Conservation (phyloP, 2,888 invertebrate genomes). For the Germaria angustata region DNA sequence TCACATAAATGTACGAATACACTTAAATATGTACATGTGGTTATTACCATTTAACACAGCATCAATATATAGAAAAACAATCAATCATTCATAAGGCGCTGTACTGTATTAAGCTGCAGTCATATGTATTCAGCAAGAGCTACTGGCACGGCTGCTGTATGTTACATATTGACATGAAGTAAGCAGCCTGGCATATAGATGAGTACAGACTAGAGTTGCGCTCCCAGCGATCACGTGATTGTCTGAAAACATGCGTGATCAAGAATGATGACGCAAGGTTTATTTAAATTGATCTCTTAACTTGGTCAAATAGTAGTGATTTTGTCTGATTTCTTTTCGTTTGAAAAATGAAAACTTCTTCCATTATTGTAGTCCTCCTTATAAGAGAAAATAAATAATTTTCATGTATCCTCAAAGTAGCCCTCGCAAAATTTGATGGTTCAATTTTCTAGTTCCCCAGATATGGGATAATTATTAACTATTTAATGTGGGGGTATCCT, state of each 20-base stretch:
- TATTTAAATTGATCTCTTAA: too few relatives aligned
- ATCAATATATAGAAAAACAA: constrained; percentile 50
- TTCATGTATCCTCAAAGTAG: too few relatives aligned
- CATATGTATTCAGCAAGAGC: constrained; percentile 20
- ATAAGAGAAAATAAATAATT: too few relatives aligned
- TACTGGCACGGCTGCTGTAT: constrained; percentile 25
- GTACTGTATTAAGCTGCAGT: constrained; percentile 7
- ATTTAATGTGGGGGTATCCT: too few relatives aligned
- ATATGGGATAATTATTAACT: too few relatives aligned
- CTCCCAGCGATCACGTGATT: background rate
- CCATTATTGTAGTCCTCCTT: too few relatives aligned
- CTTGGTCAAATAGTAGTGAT: too few relatives aligned
- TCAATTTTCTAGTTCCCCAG: too few relatives aligned
- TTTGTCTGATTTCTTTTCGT: too few relatives aligned
- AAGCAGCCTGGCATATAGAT: background rate
- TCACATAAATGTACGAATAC: constrained; percentile 9
- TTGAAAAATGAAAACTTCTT: too few relatives aligned
- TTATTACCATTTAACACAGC: constrained; percentile 46
- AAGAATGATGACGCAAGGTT: too few relatives aligned
- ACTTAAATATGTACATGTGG: background rate
- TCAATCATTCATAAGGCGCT: constrained; percentile 57
- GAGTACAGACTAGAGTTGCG: background rate
- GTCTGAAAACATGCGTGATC: background rate
- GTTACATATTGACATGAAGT: constrained; percentile 4
- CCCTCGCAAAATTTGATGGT: too few relatives aligned